These are phyloP conservation scores for Brachycybe producta DNA, from an alignment of 2,888 invertebrate genomes.

Conservation along the genomic window DNA sequence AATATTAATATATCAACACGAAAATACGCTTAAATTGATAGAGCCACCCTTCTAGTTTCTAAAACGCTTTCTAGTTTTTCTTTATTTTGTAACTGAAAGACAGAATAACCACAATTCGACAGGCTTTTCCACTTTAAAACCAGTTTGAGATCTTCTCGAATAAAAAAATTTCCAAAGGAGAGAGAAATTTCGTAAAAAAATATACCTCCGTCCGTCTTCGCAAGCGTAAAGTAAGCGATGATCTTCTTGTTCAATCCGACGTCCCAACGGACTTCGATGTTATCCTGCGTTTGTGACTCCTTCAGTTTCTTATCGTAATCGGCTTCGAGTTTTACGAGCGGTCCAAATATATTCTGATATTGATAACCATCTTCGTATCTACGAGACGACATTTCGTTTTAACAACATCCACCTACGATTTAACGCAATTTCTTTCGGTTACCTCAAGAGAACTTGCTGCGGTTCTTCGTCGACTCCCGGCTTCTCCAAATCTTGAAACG, in stretches of 20 bases:
- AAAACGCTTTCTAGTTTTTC: too few relatives aligned
- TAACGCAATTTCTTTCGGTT: neutral
- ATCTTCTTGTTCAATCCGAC: constrained; percentile 95
- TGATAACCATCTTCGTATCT: constrained; percentile 98
- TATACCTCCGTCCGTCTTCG: constrained; percentile 78
- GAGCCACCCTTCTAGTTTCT: too few relatives aligned
- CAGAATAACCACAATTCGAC: too few relatives aligned
- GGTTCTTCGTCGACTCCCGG: constrained; percentile 98
- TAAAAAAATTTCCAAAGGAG: too few relatives aligned
- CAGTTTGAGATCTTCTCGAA: too few relatives aligned
- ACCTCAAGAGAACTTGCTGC: constrained; percentile 59
- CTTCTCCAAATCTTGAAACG: constrained; percentile 93
- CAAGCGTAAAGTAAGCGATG: constrained; percentile 91
- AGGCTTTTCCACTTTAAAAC: too few relatives aligned
- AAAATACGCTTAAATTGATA: too few relatives aligned
- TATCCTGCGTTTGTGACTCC: constrained; percentile 95
- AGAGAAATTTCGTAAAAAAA: too few relatives aligned
- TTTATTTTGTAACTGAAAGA: too few relatives aligned
- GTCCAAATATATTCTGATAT: constrained; percentile 96
- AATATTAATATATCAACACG: too few relatives aligned
- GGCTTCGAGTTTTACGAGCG: constrained; percentile 90
- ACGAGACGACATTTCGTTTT: neutral
- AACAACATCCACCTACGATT: neutral
- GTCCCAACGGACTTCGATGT: constrained; percentile 97
- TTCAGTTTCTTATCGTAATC: constrained; percentile 96